Evolutionary conservation across 2,888 invertebrate genomes (phyloP).

Genomic region (Hirtodrosophila histrioides): DNA sequence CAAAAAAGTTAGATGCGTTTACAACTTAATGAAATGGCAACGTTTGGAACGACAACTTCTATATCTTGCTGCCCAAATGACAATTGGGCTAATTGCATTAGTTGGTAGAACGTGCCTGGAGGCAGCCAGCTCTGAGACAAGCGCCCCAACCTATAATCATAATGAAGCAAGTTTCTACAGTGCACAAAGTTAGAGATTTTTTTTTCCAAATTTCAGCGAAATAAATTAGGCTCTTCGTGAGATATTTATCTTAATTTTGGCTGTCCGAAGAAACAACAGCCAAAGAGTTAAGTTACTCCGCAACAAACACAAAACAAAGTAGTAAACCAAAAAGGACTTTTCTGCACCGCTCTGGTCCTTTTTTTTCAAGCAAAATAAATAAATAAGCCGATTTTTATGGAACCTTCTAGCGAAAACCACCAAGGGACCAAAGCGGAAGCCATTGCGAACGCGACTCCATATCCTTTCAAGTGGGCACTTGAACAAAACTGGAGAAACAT

Average conservation of each 20-base stretch:
- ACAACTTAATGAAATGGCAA: slow-evolving; percentile 71
- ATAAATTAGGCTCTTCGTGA: slow-evolving; percentile 50
- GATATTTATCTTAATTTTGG: slow-evolving; percentile 75
- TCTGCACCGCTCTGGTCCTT: slow-evolving; percentile 14
- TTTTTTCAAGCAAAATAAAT: slow-evolving; percentile 57
- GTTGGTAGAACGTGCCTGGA: slow-evolving; percentile 54
- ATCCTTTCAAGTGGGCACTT: slow-evolving; percentile 54
- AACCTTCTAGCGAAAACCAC: slow-evolving; percentile 39
- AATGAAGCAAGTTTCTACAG: slow-evolving; percentile 52
- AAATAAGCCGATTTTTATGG: slow-evolving; percentile 72
- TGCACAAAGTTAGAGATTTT: slow-evolving; percentile 48
- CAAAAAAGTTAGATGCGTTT: slow-evolving; percentile 35
- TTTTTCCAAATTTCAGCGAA: slow-evolving; percentile 27
- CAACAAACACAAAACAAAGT: slow-evolving; percentile 31
- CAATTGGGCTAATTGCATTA: slow-evolving; percentile 78
- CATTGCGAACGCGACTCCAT: slow-evolving; percentile 30
- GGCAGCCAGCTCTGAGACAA: slow-evolving; percentile 18
- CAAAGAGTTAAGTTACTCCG: slow-evolving; percentile 65
- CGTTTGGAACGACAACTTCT: slow-evolving; percentile 31
- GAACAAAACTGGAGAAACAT: slow-evolving; percentile 31
- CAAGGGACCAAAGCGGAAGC: slow-evolving; percentile 49
- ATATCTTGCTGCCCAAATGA: slow-evolving; percentile 59
- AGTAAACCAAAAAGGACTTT: slow-evolving; percentile 35
- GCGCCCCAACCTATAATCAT: slow-evolving; percentile 27
- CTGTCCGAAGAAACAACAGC: slow-evolving; percentile 34